Conservation (phyloP, 2,797 vertebrate species). For the Pteropus rufus region DNA sequence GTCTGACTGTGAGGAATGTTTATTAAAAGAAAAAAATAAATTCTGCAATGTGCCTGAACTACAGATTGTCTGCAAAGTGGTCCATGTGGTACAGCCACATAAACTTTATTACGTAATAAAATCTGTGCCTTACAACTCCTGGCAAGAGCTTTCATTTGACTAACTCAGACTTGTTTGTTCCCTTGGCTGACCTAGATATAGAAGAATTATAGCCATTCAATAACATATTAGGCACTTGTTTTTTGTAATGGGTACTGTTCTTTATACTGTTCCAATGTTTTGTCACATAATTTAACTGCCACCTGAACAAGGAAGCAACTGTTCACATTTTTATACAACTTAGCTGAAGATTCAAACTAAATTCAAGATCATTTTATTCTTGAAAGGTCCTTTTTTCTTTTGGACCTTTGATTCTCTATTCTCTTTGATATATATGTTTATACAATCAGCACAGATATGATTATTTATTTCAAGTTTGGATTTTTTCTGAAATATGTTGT, state of each 20-base stretch:
- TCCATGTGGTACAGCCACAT: background rate
- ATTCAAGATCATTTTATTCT: conserved; percentile 22
- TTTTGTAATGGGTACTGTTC: background rate
- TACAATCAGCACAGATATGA: background rate
- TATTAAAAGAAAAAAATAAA: conserved; percentile 41
- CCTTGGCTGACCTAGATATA: background rate
- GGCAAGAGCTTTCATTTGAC: conserved; percentile 27
- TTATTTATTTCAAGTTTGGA: background rate
- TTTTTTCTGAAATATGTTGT: conserved; percentile 5
- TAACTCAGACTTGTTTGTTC: background rate
- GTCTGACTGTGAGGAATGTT: background rate
- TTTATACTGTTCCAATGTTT: background rate
- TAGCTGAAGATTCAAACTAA: conserved; percentile 17
- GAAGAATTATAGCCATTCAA: conserved; percentile 9
- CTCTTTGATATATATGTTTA: conserved; percentile 36
- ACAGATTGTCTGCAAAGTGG: conserved; percentile 41
- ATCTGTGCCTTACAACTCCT: conserved; percentile 53
- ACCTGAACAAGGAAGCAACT: conserved; percentile 21
- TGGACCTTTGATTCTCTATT: background rate
- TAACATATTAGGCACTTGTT: background rate
- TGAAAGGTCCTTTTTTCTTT: conserved; percentile 6
- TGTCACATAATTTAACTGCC: conserved; percentile 14
- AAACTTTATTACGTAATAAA: conserved; percentile 58
- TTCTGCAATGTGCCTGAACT: conserved; percentile 2
- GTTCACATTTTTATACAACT: background rate